Conservation (phyloP, 1,140 invertebrate species). For the Drosophila watanabei region DNA sequence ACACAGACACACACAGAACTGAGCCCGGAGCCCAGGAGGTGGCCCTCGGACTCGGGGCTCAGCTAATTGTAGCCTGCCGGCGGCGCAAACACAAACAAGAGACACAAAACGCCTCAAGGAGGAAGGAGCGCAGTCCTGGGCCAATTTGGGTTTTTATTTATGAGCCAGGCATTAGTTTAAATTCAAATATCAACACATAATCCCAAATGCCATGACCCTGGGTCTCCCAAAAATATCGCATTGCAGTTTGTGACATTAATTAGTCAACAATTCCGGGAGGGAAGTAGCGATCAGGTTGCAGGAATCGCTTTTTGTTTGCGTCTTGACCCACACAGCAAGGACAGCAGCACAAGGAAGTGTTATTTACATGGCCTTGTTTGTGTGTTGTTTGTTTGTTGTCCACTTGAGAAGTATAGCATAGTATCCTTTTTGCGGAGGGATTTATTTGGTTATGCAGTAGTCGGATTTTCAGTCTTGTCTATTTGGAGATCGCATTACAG, state of each 20-base stretch:
- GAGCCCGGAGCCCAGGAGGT: slow-evolving; percentile 22
- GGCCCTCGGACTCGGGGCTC: slow-evolving; percentile 21
- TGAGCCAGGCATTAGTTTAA: slow-evolving; percentile 69
- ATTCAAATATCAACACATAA: slow-evolving; percentile 82
- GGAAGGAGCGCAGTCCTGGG: neutral
- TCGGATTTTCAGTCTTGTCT: slow-evolving; percentile 25
- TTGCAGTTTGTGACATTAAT: slow-evolving; percentile 62
- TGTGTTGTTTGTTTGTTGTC: slow-evolving; percentile 24
- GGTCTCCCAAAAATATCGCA: slow-evolving; percentile 34
- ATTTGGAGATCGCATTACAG: slow-evolving; percentile 56
- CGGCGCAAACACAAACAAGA: slow-evolving; percentile 34
- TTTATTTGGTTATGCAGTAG: slow-evolving; percentile 32
- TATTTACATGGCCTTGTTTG: slow-evolving; percentile 31
- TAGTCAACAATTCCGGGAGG: slow-evolving; percentile 38
- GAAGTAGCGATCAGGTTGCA: slow-evolving; percentile 54
- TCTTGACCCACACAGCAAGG: slow-evolving; percentile 48
- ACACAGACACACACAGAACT: neutral
- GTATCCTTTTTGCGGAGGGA: slow-evolving; percentile 27
- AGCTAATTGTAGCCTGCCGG: slow-evolving; percentile 58
- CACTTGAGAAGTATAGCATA: slow-evolving; percentile 35
- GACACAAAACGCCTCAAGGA: slow-evolving; percentile 15
- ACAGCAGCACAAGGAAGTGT: slow-evolving; percentile 51
- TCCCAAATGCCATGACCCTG: slow-evolving; percentile 23
- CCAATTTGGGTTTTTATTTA: slow-evolving; percentile 70
- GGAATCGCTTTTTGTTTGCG: slow-evolving; percentile 23